Percentiles rank a stretch among this genome's conserved stretches.
Evolutionary conservation across 2,888 invertebrate species (phyloP).

Genomic region (Mongoloraphidia duomilia): DNA sequence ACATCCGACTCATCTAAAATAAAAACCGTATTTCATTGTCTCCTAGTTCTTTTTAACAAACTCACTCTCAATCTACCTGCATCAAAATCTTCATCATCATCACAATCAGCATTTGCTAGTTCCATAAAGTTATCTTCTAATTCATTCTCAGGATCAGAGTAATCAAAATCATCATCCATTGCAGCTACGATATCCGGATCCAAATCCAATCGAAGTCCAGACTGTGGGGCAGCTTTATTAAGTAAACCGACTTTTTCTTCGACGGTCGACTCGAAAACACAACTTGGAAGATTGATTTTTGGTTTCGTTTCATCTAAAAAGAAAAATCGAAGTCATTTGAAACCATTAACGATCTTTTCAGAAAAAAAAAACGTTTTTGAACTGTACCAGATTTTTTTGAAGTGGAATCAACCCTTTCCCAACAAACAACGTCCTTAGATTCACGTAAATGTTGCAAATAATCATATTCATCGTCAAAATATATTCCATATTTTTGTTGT

Average conservation of each 20-base stretch:
- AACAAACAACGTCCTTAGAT: conserved; percentile 37
- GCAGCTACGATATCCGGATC: conserved; percentile 90
- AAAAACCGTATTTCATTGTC: conserved; percentile 6
- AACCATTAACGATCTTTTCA: background rate
- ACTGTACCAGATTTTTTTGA: background rate
- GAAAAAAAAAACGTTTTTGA: background rate
- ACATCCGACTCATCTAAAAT: conserved; percentile 24
- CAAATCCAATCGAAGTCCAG: conserved; percentile 50
- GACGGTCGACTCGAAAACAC: conserved; percentile 73
- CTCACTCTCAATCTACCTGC: conserved; percentile 24
- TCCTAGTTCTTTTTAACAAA: conserved; percentile 23
- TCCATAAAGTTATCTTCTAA: conserved; percentile 88
- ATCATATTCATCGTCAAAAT: conserved; percentile 89
- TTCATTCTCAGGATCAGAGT: conserved; percentile 63
- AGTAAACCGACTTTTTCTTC: conserved; percentile 76
- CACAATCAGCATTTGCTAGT: conserved; percentile 52
- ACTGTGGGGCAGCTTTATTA: conserved; percentile 58
- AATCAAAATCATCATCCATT: conserved; percentile 85
- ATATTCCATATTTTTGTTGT: conserved; percentile 77
- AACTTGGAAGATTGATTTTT: conserved; percentile 56
- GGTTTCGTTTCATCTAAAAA: conserved; percentile 5
- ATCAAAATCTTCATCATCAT: conserved; percentile 31
- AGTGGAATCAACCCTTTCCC: conserved; percentile 28
- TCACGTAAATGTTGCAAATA: conserved; percentile 83
- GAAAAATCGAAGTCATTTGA: too few relatives aligned